A percentile compares a stretch with the other conserved stretches of the same genome.
These are phyloP conservation scores for Mesorhabditis belari DNA, from an alignment of 2,888 invertebrate genomes.

Conservation along the genomic window DNA sequence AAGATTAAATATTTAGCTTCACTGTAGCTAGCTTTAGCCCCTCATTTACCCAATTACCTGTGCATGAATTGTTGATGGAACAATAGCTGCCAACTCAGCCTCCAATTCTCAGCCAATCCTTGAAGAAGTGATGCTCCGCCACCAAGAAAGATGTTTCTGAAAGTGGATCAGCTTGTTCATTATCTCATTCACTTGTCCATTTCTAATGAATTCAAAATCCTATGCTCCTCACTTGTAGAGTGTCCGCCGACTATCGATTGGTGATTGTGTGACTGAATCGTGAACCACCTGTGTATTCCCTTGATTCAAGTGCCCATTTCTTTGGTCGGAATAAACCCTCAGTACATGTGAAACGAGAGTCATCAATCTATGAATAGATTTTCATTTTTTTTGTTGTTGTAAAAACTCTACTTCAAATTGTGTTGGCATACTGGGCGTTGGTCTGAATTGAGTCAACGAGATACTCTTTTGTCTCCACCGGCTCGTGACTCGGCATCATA, in stretches of 20 bases:
- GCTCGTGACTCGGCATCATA: too few species aligned
- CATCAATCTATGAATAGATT: constrained; percentile 53
- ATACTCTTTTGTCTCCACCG: constrained; percentile 13
- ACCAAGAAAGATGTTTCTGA: constrained; percentile 60
- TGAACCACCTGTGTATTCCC: constrained; percentile 55
- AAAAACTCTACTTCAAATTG: constrained; percentile 12
- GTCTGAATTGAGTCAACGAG: constrained; percentile 21
- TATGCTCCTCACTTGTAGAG: constrained; percentile 34
- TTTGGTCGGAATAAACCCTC: constrained; percentile 61
- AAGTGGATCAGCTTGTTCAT: constrained; percentile 52
- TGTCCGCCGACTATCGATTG: constrained; percentile 60
- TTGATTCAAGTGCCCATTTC: constrained; percentile 61
- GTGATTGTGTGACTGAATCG: constrained; percentile 61
- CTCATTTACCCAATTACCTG: constrained; percentile 55
- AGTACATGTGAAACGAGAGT: constrained; percentile 56
- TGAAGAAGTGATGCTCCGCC: constrained; percentile 61
- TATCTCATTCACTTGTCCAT: constrained; percentile 60
- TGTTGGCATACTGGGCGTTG: constrained; percentile 17
- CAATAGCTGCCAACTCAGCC: constrained; percentile 59
- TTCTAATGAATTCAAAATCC: constrained; percentile 51
- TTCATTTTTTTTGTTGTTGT: background rate
- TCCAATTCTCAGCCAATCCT: constrained; percentile 62
- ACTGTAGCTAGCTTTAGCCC: background rate
- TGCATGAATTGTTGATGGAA: constrained; percentile 57
- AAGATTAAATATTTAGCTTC: background rate